phyloP scores from a whole-genome alignment of 2,797 vertebrate species.

The Hipposideros larvatus region DNA sequence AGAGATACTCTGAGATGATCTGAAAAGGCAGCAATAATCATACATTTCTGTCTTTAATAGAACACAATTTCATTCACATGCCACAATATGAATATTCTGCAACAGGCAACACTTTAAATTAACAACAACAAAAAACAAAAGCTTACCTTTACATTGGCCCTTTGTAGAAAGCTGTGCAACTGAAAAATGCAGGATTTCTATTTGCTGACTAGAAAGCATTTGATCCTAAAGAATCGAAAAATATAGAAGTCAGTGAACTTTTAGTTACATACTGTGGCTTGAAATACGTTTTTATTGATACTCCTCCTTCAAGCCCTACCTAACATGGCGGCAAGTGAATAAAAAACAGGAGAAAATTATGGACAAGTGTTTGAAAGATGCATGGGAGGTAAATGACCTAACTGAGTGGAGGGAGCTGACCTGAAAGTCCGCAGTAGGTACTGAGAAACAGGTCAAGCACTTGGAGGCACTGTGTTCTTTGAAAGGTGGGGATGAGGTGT shows the following conservation, averaged over 20 bases:
- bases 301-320: background rate
- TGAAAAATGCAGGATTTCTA: background rate
- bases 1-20: background rate
- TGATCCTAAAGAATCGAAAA: slow-evolving; percentile 8
- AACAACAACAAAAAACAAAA: background rate
- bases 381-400: background rate
- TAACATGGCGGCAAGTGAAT: background rate
- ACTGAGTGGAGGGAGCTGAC: background rate
- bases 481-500: background rate
- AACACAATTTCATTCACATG: background rate
- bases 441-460: background rate
- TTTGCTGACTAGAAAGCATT: background rate
- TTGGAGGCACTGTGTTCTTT: background rate
- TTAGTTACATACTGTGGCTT: background rate
- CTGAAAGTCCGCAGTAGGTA: accelerated
- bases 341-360: background rate
- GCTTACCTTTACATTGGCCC: background rate
- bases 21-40: background rate
- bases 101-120: slow-evolving; percentile 4
- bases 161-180: background rate
- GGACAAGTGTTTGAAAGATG: background rate
- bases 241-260: background rate
- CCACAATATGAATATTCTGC: background rate
- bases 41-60: background rate
- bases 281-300: background rate